A percentile compares a stretch with the other conserved stretches of the same genome.
These are phyloP conservation scores for Neodiprion virginianus DNA, from an alignment of 1,140 invertebrate species.

Conservation along the genomic window DNA sequence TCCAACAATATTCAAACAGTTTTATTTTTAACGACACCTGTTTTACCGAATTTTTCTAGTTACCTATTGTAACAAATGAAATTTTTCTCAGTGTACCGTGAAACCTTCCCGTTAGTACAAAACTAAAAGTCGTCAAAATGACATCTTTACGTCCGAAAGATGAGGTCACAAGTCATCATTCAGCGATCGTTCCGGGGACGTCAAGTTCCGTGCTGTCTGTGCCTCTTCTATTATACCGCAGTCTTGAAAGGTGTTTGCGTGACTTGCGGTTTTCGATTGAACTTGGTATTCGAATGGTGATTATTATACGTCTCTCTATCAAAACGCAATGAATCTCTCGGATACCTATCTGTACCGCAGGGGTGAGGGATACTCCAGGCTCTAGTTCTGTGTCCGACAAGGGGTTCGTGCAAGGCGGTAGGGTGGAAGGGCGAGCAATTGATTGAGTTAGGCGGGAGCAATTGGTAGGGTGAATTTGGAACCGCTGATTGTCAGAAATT, in stretches of 20 bases:
- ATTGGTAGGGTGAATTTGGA: not conserved
- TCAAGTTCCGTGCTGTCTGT: too few relatives aligned
- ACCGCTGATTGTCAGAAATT: not conserved
- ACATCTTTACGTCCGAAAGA: too few relatives aligned
- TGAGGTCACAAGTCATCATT: too few relatives aligned
- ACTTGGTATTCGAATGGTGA: not conserved
- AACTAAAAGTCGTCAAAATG: too few relatives aligned
- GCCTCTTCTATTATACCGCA: too few relatives aligned
- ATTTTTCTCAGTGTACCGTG: too few relatives aligned
- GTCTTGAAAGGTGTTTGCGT: not conserved
- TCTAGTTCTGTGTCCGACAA: conserved; percentile 1
- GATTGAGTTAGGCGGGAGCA: not conserved
- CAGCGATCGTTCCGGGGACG: too few relatives aligned
- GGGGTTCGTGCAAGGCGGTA: not conserved
- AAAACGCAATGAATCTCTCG: conserved; percentile 2
- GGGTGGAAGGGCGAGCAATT: not conserved
- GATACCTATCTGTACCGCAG: not conserved
- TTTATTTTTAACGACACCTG: too few relatives aligned
- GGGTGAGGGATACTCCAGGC: not conserved
- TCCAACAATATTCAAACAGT: too few relatives aligned
- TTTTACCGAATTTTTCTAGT: too few relatives aligned
- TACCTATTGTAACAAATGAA: too few relatives aligned
- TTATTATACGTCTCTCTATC: not conserved
- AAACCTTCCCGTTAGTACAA: too few relatives aligned
- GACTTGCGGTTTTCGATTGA: not conserved